Percentiles rank a stretch among this genome's conserved stretches.
phyloP scores from a whole-genome alignment of 2,888 invertebrate genomes.

The Ramazzottius varieornatus region DNA sequence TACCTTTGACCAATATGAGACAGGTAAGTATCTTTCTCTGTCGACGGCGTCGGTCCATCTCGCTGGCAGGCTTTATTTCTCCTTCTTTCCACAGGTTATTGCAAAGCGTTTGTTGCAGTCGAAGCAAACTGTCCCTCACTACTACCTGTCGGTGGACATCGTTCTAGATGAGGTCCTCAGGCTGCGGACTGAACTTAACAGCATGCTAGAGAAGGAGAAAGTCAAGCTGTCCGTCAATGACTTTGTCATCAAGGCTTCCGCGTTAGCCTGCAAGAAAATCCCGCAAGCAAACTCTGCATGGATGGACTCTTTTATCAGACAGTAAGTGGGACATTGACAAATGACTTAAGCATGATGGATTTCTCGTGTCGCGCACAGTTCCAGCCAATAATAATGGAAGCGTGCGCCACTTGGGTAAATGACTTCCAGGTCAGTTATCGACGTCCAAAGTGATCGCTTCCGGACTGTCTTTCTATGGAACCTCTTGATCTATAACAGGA shows the following conservation, averaged over 20 bases:
- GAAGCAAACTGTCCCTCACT: slow-evolving; percentile 83
- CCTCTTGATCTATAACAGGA: no score
- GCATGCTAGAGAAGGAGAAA: slow-evolving; percentile 42
- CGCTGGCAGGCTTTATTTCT: not conserved
- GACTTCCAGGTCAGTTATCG: not conserved
- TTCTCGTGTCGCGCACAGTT: not conserved
- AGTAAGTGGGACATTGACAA: slow-evolving; percentile 33
- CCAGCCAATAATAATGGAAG: no score
- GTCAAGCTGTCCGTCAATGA: slow-evolving; percentile 80
- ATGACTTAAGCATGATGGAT: no score
- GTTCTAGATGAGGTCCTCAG: slow-evolving; percentile 41
- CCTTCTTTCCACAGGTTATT: slow-evolving; percentile 32
- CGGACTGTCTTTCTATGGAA: not conserved
- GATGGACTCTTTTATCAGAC: slow-evolving; percentile 71
- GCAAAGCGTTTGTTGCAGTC: slow-evolving; percentile 63
- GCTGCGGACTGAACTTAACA: slow-evolving; percentile 49
- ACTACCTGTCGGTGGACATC: slow-evolving; percentile 64
- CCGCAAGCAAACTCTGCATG: slow-evolving; percentile 83
- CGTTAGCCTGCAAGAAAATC: slow-evolving; percentile 58
- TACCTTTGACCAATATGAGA: slow-evolving; percentile 56
- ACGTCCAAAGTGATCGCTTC: not conserved
- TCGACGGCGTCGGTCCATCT: no score
- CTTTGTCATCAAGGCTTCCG: slow-evolving; percentile 76
- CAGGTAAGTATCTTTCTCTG: no score
- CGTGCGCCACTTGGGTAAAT: no score